Conservation (phyloP, 2,888 invertebrate genomes). For the Blastobasis adustella region DNA sequence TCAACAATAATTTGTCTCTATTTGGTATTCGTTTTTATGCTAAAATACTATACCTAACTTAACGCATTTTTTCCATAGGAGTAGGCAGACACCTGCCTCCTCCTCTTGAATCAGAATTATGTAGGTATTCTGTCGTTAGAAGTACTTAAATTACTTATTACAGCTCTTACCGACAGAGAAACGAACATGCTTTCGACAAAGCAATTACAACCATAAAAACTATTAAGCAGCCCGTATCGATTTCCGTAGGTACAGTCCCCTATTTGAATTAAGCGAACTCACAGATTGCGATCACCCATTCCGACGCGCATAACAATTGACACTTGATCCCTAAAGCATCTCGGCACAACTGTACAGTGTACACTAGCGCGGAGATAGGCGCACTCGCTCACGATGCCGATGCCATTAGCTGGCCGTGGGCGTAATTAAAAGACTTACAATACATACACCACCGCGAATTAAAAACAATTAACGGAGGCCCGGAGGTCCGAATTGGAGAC, state of each 20-base stretch:
- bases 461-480: conserved; percentile 68
- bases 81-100: neutral
- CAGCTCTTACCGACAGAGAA: too few relatives aligned
- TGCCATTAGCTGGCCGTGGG: conserved; percentile 63
- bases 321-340: conserved; percentile 26
- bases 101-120: neutral
- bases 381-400: conserved; percentile 54
- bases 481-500: conserved; percentile 62
- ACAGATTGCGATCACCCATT: too few relatives aligned
- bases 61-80: neutral
- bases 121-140: neutral
- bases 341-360: conserved; percentile 37
- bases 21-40: too few relatives aligned
- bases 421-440: conserved; percentile 72
- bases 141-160: too few relatives aligned
- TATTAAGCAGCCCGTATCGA: too few relatives aligned
- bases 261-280: too few relatives aligned
- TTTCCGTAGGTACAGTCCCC: too few relatives aligned
- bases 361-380: conserved; percentile 42
- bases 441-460: conserved; percentile 63
- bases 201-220: too few relatives aligned
- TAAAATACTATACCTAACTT: conserved; percentile 7
- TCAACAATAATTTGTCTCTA: too few relatives aligned
- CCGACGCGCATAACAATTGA: too few relatives aligned
- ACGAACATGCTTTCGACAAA: too few relatives aligned